These are phyloP conservation scores for Pseudomyrmex pallidus DNA, from an alignment of 1,140 invertebrate genomes.

Conservation along the genomic window DNA sequence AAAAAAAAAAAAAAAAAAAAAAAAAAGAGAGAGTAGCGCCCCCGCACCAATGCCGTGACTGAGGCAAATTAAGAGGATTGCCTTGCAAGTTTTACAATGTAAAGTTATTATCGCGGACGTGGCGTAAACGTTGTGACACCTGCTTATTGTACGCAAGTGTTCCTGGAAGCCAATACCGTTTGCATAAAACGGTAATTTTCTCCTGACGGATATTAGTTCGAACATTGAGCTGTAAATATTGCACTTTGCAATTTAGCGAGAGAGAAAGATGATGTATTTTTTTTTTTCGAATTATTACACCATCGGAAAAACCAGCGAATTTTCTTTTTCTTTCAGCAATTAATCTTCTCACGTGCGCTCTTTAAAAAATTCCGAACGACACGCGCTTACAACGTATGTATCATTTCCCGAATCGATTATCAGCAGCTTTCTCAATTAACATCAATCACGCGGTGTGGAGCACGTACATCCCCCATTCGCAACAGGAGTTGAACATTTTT, in stretches of 20 bases:
- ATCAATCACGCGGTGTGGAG: conserved; percentile 31
- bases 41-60: conserved; percentile 38
- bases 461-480: background rate
- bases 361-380: too few species aligned
- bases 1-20: conserved; percentile 27
- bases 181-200: conserved; percentile 32
- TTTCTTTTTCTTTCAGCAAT: background rate
- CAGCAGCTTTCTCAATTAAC: conserved; percentile 25
- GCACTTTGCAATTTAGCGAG: background rate
- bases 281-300: conserved; percentile 8
- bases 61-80: conserved; percentile 50
- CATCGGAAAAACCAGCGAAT: background rate
- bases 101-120: conserved; percentile 53
- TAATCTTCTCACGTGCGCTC: too few species aligned
- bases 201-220: conserved; percentile 13
- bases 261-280: background rate
- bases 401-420: conserved; percentile 16
- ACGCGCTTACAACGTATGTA: background rate
- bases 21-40: background rate
- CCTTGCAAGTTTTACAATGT: conserved; percentile 52
- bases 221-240: conserved; percentile 27
- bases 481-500: conserved; percentile 33
- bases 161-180: conserved; percentile 43
- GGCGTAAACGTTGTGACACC: conserved; percentile 54
- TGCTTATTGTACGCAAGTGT: conserved; percentile 37